Percentiles rank a stretch among this genome's conserved stretches.
phyloP scores from a whole-genome alignment of 2,888 invertebrate species.

The Cephonodes hylas region DNA sequence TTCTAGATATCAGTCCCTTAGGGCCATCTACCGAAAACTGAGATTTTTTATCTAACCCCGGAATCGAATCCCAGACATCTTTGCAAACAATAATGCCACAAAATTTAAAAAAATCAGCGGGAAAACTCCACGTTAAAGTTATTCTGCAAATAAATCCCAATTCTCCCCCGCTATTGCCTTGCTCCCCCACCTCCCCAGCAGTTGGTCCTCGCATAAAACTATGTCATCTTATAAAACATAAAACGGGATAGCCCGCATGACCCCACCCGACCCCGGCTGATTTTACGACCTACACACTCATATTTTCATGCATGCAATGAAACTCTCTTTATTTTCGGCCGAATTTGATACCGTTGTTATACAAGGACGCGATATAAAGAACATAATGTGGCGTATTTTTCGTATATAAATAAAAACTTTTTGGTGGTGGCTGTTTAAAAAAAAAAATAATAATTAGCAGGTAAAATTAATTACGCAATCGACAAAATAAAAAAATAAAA shows the following conservation, averaged over 20 bases:
- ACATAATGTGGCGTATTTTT: not conserved
- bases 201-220: slow-evolving; percentile 33
- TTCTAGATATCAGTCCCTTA: too few species aligned
- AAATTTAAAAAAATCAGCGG: too few species aligned
- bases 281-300: slow-evolving; percentile 17
- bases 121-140: too few species aligned
- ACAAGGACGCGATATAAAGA: not conserved
- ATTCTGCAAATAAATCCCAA: not conserved
- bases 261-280: slow-evolving; percentile 13
- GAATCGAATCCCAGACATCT: too few species aligned
- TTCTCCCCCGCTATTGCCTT: not conserved
- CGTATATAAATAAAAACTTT: too few species aligned
- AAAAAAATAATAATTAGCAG: too few species aligned
- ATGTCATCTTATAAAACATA: slow-evolving; percentile 33
- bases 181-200: slow-evolving; percentile 12
- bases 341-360: not conserved
- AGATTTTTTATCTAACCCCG: too few species aligned
- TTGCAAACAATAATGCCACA: too few species aligned
- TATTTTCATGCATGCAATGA: slow-evolving; percentile 15
- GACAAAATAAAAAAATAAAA: too few species aligned
- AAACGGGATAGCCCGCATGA: slow-evolving; percentile 20
- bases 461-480: too few species aligned
- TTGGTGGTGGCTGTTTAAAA: too few species aligned
- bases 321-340: slow-evolving; percentile 6
- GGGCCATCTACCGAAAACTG: too few species aligned